Evolutionary conservation across 2,888 invertebrate genomes (phyloP).

Genomic region (Mimumesa dahlbomi): DNA sequence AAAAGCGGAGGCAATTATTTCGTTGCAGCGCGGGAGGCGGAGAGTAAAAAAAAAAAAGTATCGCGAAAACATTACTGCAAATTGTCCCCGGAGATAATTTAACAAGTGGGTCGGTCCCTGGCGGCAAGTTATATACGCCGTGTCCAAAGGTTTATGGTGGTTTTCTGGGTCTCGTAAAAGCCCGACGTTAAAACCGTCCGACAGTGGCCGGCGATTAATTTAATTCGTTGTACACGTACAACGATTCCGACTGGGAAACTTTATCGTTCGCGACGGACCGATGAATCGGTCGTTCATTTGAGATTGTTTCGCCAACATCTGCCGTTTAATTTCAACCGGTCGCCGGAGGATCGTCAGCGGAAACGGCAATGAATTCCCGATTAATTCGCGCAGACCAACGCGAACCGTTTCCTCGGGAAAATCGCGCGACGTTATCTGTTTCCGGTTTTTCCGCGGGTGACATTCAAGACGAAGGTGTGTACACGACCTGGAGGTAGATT

Average conservation of each 20-base stretch:
- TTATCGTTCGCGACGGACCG: constrained; percentile 12
- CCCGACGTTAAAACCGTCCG: constrained; percentile 22
- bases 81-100: constrained; percentile 29
- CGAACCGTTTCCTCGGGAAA: no score
- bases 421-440: no score
- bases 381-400: no score
- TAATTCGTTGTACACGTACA: constrained; percentile 21
- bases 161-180: constrained; percentile 34
- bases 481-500: no score
- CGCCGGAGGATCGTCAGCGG: no score
- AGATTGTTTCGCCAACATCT: constrained; percentile 7
- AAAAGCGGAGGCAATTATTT: constrained; percentile 32
- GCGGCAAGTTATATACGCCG: constrained; percentile 31
- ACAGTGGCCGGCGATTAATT: constrained; percentile 32
- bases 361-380: no score
- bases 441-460: no score
- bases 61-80: constrained; percentile 16
- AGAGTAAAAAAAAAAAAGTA: not conserved
- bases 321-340: not conserved
- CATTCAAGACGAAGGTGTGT: no score
- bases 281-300: constrained; percentile 11
- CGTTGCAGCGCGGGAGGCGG: not conserved
- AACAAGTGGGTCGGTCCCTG: constrained; percentile 20
- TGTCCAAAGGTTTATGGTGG: constrained; percentile 30
- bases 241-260: constrained; percentile 7